Evolutionary conservation across 2,888 invertebrate species (phyloP).

Genomic region (Lissonota sp.): DNA sequence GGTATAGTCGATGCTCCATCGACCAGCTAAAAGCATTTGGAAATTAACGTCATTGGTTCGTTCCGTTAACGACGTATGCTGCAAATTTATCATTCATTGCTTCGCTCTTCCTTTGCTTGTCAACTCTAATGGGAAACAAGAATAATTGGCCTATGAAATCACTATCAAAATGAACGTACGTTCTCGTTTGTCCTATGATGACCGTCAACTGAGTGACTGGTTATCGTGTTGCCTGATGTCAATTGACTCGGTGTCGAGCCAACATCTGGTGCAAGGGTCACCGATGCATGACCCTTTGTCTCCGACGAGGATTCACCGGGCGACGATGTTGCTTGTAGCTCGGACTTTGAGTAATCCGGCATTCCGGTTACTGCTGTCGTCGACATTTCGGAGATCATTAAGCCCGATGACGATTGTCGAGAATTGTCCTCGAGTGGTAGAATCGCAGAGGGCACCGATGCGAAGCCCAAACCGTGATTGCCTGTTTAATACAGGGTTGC

Average conservation of each 20-base stretch:
- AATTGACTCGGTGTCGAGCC: constrained; percentile 53
- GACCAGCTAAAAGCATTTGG: constrained; percentile 59
- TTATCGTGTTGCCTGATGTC: constrained; percentile 33
- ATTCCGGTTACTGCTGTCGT: constrained; percentile 61
- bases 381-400: constrained; percentile 45
- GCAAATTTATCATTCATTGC: too few relatives aligned
- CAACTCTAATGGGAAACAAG: background rate
- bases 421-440: constrained; percentile 63
- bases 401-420: constrained; percentile 19
- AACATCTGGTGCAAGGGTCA: constrained; percentile 53
- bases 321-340: constrained; percentile 35
- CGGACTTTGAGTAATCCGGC: constrained; percentile 49
- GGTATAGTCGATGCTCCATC: constrained; percentile 51
- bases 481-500: constrained; percentile 55
- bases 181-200: constrained; percentile 47
- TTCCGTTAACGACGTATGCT: too few relatives aligned
- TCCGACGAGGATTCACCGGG: constrained; percentile 22
- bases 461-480: constrained; percentile 71
- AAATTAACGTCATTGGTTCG: constrained; percentile 38
- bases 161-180: constrained; percentile 40
- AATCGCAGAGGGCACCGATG: constrained; percentile 64
- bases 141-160: background rate
- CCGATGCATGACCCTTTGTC: constrained; percentile 41
- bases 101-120: too few relatives aligned
- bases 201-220: background rate